These are phyloP conservation scores for Troides helena DNA, from an alignment of 2,888 invertebrate species.

Conservation along the genomic window DNA sequence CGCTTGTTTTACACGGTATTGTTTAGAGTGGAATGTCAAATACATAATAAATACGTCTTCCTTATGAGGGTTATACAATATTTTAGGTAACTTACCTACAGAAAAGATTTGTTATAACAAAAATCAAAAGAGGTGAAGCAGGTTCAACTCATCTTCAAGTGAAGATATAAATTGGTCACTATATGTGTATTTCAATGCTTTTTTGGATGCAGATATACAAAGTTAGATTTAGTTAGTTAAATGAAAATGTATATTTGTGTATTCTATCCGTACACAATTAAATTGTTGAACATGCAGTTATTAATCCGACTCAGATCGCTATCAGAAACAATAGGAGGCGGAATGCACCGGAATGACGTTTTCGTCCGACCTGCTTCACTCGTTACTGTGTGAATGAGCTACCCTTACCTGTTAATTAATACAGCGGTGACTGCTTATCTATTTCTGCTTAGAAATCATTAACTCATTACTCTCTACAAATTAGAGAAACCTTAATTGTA, in stretches of 20 bases:
- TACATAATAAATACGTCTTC: too few species aligned
- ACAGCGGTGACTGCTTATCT: constrained; percentile 36
- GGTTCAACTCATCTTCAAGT: too few species aligned
- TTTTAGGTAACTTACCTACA: too few species aligned
- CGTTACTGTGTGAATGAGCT: constrained; percentile 62
- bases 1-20: too few species aligned
- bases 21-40: too few species aligned
- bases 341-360: constrained; percentile 64
- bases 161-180: too few species aligned
- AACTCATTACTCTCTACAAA: background rate
- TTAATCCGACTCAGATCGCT: constrained; percentile 67
- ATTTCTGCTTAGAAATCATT: constrained; percentile 9
- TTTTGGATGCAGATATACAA: too few species aligned
- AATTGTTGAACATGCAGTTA: constrained; percentile 42
- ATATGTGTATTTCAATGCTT: too few species aligned
- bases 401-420: constrained; percentile 52
- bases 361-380: constrained; percentile 56
- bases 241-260: constrained; percentile 23
- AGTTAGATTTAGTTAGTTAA: background rate
- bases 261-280: constrained; percentile 43
- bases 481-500: too few species aligned
- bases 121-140: too few species aligned
- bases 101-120: too few species aligned
- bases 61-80: too few species aligned
- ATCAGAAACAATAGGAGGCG: constrained; percentile 69